Evolutionary conservation across 2,113 vertebrate species (phyloP).

Genomic region (Trachemys scripta): DNA sequence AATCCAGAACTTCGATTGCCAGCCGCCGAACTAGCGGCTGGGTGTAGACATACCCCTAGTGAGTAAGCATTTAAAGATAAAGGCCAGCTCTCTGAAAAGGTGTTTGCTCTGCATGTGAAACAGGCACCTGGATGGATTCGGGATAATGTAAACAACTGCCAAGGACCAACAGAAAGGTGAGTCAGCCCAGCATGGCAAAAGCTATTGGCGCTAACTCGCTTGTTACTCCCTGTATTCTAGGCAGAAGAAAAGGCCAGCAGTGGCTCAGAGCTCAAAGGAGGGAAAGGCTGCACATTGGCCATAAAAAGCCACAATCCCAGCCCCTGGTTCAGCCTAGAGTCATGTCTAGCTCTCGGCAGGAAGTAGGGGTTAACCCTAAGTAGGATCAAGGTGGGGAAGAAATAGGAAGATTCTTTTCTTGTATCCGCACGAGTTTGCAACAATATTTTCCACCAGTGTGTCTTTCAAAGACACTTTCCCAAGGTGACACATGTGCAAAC

Average conservation of each 20-base stretch:
- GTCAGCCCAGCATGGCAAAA: constrained; percentile 21
- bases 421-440: neutral
- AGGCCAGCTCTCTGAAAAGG: constrained; percentile 18
- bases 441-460: neutral
- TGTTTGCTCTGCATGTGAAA: constrained; percentile 58
- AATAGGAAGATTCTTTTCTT: constrained; percentile 70
- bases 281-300: neutral
- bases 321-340: neutral
- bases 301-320: neutral
- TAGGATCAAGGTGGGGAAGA: constrained; percentile 40
- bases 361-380: constrained; percentile 37
- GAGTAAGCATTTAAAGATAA: neutral
- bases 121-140: constrained; percentile 22
- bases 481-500: neutral
- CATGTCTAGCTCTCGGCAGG: constrained; percentile 32
- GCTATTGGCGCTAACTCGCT: neutral
- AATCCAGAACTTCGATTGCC: too few relatives aligned
- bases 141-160: constrained; percentile 15
- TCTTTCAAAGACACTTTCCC: constrained; percentile 19
- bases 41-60: too few relatives aligned
- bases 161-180: neutral
- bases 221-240: constrained; percentile 17
- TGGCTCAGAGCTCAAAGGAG: neutral
- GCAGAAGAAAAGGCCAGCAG: constrained; percentile 38
- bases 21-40: too few relatives aligned